phyloP scores from a whole-genome alignment of 1,140 invertebrate genomes.

The Daktulosphaira vitifoliae region DNA sequence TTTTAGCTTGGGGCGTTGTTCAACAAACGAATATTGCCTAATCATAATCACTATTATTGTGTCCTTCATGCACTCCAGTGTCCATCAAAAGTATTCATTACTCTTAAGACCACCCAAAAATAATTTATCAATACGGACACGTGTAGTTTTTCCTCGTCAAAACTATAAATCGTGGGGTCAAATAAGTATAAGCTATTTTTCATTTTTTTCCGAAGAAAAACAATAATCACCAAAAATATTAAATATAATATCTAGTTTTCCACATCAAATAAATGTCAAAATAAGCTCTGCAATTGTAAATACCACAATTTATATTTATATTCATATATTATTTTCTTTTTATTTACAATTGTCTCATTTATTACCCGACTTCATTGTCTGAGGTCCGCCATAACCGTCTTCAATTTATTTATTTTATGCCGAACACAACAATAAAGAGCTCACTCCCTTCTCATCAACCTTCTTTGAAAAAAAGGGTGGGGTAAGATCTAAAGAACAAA shows the following conservation, averaged over 20 bases:
- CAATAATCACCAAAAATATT: constrained; percentile 9
- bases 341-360: constrained; percentile 30
- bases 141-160: too few species aligned
- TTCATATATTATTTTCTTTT: constrained; percentile 27
- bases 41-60: too few species aligned
- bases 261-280: constrained; percentile 32
- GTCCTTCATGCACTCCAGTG: too few species aligned
- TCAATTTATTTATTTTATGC: constrained; percentile 32
- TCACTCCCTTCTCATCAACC: constrained; percentile 2
- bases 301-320: constrained; percentile 7
- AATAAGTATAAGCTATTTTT: too few species aligned
- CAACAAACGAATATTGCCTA: too few species aligned
- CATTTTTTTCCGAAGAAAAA: too few species aligned
- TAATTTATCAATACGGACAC: too few species aligned
- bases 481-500: background rate
- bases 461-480: constrained; percentile 3
- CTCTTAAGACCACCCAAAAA: too few species aligned
- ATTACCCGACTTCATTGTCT: constrained; percentile 27
- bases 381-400: constrained; percentile 7
- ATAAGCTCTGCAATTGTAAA: constrained; percentile 29
- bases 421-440: constrained; percentile 27
- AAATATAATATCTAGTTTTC: constrained; percentile 31
- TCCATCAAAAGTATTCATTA: too few species aligned
- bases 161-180: too few species aligned
- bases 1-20: too few species aligned